These are phyloP conservation scores for Tiliqua scincoides DNA, from an alignment of 2,113 vertebrate species.

Conservation along the genomic window DNA sequence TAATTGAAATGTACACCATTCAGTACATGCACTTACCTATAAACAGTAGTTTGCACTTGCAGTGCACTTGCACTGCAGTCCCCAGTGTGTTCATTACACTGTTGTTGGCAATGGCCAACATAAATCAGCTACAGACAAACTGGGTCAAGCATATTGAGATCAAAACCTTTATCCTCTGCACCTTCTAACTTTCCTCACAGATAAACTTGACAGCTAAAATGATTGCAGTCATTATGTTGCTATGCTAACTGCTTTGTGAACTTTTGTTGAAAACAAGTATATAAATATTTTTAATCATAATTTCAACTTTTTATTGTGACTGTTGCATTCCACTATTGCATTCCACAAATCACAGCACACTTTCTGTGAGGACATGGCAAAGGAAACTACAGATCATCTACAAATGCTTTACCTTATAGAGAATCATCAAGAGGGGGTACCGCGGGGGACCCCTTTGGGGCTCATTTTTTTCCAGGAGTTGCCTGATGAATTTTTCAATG, in stretches of 20 bases:
- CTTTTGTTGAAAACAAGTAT: no score
- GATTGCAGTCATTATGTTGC: neutral
- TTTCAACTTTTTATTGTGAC: neutral
- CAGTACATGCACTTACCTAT: neutral
- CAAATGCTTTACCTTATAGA: slow-evolving; percentile 82
- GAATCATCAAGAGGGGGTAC: slow-evolving; percentile 83
- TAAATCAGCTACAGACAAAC: neutral
- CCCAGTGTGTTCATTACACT: neutral
- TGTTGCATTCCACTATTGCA: neutral
- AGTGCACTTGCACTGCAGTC: no score
- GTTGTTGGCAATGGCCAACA: neutral
- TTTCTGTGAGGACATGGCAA: neutral
- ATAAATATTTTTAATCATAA: no score
- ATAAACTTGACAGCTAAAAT: neutral
- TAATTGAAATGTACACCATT: neutral
- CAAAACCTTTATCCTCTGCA: neutral
- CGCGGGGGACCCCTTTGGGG: slow-evolving; percentile 86
- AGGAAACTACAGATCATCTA: neutral
- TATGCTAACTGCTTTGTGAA: no score
- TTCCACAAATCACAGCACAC: neutral
- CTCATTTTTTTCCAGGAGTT: slow-evolving; percentile 93
- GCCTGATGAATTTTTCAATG: slow-evolving; percentile 94
- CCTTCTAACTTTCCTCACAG: neutral
- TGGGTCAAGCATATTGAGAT: neutral
- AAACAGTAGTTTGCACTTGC: no score